Percentiles rank a stretch among this genome's conserved stretches.
These are phyloP conservation scores for Oncorhynchus nerka DNA, from an alignment of 2,113 vertebrate genomes.

Conservation along the genomic window DNA sequence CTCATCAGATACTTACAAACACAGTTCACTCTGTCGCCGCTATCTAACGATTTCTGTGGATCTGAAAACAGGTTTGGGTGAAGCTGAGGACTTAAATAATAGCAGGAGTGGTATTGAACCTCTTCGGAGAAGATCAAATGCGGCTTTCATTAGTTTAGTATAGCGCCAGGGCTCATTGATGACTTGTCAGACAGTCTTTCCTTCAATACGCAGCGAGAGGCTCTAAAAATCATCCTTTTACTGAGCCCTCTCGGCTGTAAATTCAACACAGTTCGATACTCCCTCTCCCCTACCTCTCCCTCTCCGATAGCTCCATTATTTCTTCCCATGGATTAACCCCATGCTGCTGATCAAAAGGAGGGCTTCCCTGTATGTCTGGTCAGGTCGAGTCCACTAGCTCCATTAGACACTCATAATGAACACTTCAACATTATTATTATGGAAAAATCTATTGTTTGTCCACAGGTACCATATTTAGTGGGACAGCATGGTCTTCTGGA, in stretches of 20 bases:
- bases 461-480: slow-evolving; percentile 71
- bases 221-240: slow-evolving; percentile 78
- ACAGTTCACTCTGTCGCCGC: slow-evolving; percentile 70
- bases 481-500: slow-evolving; percentile 67
- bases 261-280: slow-evolving; percentile 73
- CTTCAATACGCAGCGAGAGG: slow-evolving; percentile 76
- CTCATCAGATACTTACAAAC: slow-evolving; percentile 68
- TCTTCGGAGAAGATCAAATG: slow-evolving; percentile 76
- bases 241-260: slow-evolving; percentile 73
- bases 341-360: slow-evolving; percentile 72
- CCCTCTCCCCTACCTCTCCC: slow-evolving; percentile 30
- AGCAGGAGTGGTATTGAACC: slow-evolving; percentile 76
- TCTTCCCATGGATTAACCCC: slow-evolving; percentile 74
- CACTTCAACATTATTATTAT: slow-evolving; percentile 72
- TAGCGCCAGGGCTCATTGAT: slow-evolving; percentile 75
- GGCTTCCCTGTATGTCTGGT: slow-evolving; percentile 55
- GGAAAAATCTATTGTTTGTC: slow-evolving; percentile 76
- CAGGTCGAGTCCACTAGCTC: slow-evolving; percentile 50
- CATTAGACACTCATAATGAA: slow-evolving; percentile 72
- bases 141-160: slow-evolving; percentile 81
- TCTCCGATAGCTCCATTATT: slow-evolving; percentile 62
- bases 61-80: slow-evolving; percentile 74
- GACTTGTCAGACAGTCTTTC: slow-evolving; percentile 79
- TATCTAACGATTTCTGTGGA: slow-evolving; percentile 72
- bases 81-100: slow-evolving; percentile 78